Evolutionary conservation across 2,888 invertebrate genomes (phyloP).

Genomic region (Drosophila subquinaria): DNA sequence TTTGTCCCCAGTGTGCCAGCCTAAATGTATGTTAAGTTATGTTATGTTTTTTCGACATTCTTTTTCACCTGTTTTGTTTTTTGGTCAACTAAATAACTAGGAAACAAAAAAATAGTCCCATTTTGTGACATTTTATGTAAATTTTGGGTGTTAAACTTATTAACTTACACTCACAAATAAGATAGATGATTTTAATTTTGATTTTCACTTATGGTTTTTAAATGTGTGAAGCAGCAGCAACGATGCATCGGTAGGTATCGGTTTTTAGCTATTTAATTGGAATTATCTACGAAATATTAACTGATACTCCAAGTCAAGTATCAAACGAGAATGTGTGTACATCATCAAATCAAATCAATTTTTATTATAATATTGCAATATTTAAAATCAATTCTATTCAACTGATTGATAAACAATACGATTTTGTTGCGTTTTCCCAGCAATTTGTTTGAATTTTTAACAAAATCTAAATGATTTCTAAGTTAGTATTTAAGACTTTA

Average conservation of each 20-base stretch:
- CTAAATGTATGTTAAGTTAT: constrained; percentile 71
- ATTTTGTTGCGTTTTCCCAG: constrained; percentile 70
- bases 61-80: constrained; percentile 21
- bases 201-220: constrained; percentile 18
- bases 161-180: constrained; percentile 29
- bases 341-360: constrained; percentile 44
- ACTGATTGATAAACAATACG: constrained; percentile 37
- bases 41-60: constrained; percentile 33
- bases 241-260: constrained; percentile 80
- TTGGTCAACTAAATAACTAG: constrained; percentile 35
- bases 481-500: constrained; percentile 37
- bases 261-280: constrained; percentile 21
- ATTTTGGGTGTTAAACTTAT: constrained; percentile 71
- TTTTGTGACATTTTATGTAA: constrained; percentile 50
- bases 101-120: background rate
- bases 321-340: constrained; percentile 70
- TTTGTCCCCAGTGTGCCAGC: constrained; percentile 37
- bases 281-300: constrained; percentile 13
- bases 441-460: constrained; percentile 23
- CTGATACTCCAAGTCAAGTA: constrained; percentile 13
- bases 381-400: constrained; percentile 28
- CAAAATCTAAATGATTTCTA: constrained; percentile 29
- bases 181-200: background rate
- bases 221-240: constrained; percentile 60
- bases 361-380: constrained; percentile 30